Evolutionary conservation across 92 coral and sea anemone genomes (phyloP), one percentile per base, ranked within the genome.

Genomic region (Porites evermanni): DNA sequence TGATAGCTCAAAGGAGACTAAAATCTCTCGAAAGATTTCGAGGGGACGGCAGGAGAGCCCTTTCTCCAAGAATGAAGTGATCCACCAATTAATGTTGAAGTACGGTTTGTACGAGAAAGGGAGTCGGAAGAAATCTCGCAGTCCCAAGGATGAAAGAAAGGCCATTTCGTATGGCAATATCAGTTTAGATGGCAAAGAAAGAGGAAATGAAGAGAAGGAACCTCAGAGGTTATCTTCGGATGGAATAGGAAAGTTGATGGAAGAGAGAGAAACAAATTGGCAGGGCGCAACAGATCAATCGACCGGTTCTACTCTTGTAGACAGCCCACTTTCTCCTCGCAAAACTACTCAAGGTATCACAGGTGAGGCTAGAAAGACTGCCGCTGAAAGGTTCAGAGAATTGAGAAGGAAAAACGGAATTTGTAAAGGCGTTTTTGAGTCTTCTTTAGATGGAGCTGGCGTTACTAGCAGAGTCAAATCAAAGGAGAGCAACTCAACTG

Each of bases 41-140:
- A 78, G 54, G 58, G 58, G 54, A 17, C 84, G 79, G 3, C 17
- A 64, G 67, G 87, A 81, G 6, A 91, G 93, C 58, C 93, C 92
- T 52, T 88, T 88, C 60, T 88, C 97, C 0, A 91, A 86, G 67
- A 97, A 93, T 86, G 94, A 92, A 18, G 97, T 97, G 61, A 93
- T 97, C 69, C 99, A 95, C 66, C 93, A 93, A 59, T 88, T 97
- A 26, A 93, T 97, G 96, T 70, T 95, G 23, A 97, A 97, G 64
- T 97, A 97, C 68, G 99, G 99, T 19, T 82, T 97, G 82, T 92
- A 97, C 67, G 91, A 89, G 53, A 86, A 88, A 74, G 79, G 66
- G 2, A 56, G 73, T 1, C 73, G 63, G 50, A 74, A n/a, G 53
- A 80, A 74, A 21, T 13, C 73, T 16, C 47, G 53, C 24, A 73